phyloP scores from a whole-genome alignment of 2,113 vertebrate genomes.

The Ariopsis seemanni region DNA sequence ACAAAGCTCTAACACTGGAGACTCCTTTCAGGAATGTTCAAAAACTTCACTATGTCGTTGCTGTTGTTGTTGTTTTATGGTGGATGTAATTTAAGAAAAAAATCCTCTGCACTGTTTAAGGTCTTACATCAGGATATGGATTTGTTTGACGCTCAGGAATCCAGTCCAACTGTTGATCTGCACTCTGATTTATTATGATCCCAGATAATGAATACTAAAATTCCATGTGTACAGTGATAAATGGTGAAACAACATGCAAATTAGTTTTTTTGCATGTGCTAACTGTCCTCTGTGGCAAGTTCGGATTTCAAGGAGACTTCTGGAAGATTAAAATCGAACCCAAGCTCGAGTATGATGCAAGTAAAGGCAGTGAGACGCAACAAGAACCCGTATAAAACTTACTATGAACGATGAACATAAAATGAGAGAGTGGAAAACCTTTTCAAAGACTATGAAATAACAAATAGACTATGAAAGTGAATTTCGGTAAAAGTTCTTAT shows the following conservation, averaged over 20 bases:
- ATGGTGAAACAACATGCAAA: conserved; percentile 5
- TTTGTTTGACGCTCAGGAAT: not conserved
- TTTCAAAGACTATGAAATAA: no score
- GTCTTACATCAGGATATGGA: not conserved
- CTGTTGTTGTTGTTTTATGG: not conserved
- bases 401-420: not conserved
- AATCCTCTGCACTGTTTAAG: not conserved
- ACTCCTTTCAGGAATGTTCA: not conserved
- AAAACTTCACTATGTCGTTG: not conserved
- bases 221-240: not conserved
- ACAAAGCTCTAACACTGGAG: not conserved
- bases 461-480: not conserved
- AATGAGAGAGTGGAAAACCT: not conserved
- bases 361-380: not conserved
- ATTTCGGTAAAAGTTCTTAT: not conserved
- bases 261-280: not conserved
- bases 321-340: conserved; percentile 11
- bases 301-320: not conserved
- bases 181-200: not conserved
- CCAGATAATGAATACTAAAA: not conserved
- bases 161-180: not conserved
- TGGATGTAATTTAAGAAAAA: not conserved
- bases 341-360: not conserved
- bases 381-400: not conserved
- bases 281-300: not conserved